phyloP scores from a whole-genome alignment of 1,140 invertebrate species.

The Leptinotarsa defecta region DNA sequence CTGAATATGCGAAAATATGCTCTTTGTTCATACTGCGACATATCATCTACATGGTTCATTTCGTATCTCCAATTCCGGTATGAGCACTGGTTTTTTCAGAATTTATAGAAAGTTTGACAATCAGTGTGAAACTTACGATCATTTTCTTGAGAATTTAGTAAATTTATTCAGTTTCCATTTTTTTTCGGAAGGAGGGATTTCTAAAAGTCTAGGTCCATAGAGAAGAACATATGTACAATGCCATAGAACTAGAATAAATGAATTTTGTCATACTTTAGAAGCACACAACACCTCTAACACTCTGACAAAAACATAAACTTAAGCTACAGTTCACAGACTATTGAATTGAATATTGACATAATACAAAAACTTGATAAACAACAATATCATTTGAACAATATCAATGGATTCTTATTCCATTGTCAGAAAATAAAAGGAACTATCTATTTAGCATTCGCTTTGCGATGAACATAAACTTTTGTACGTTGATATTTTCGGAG shows the following conservation, averaged over 20 bases:
- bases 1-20: too few relatives aligned
- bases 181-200: slow-evolving; percentile 57
- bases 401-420: not conserved
- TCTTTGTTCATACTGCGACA: too few relatives aligned
- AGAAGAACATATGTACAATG: slow-evolving; percentile 97
- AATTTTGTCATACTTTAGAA: slow-evolving; percentile 24
- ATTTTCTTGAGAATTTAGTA: not conserved
- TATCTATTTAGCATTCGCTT: not conserved
- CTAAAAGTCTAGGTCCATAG: slow-evolving; percentile 86
- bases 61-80: slow-evolving; percentile 16
- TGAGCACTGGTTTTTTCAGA: slow-evolving; percentile 7
- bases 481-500: slow-evolving; percentile 15
- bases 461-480: not conserved
- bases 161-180: slow-evolving; percentile 39
- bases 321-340: slow-evolving; percentile 19
- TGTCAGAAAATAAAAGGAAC: not conserved
- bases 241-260: slow-evolving; percentile 73
- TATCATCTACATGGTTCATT: slow-evolving; percentile 21
- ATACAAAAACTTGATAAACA: too few relatives aligned
- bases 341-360: not conserved
- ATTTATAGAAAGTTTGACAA: slow-evolving; percentile 29
- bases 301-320: slow-evolving; percentile 31
- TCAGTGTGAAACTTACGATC: slow-evolving; percentile 11
- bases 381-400: too few relatives aligned
- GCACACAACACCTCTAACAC: slow-evolving; percentile 35